phyloP scores from a whole-genome alignment of 2,888 invertebrate species.

The Apodemia hepburni region DNA sequence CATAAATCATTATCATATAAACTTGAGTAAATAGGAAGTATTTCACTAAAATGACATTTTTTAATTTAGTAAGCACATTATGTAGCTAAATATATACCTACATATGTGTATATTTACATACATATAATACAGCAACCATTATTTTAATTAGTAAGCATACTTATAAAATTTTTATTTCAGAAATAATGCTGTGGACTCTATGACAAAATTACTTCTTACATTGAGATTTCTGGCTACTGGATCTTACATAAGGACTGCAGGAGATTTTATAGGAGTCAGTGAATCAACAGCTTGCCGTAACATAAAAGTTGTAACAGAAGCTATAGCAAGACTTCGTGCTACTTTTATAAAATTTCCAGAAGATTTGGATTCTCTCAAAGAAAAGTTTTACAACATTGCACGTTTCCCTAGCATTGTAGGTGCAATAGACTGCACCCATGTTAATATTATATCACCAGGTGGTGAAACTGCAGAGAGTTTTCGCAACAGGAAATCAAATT shows the following conservation, averaged over 20 bases:
- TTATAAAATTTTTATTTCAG: slow-evolving; percentile 19
- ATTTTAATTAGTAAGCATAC: neutral
- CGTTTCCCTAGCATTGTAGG: slow-evolving; percentile 15
- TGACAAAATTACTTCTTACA: slow-evolving; percentile 18
- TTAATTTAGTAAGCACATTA: neutral
- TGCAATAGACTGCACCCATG: slow-evolving; percentile 18
- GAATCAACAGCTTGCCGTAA: slow-evolving; percentile 21
- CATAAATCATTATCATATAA: no score
- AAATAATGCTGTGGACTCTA: slow-evolving; percentile 19
- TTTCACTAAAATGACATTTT: no score
- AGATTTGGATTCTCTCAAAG: slow-evolving; percentile 1
- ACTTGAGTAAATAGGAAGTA: no score
- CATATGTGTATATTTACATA: neutral
- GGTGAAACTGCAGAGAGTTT: no score
- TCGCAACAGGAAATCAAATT: no score
- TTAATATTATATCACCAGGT: neutral
- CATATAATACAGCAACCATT: neutral
- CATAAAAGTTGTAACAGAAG: slow-evolving; percentile 20
- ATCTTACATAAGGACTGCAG: neutral
- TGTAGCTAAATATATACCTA: neutral
- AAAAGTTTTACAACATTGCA: slow-evolving; percentile 6
- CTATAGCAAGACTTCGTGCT: slow-evolving; percentile 20
- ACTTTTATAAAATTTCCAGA: slow-evolving; percentile 8
- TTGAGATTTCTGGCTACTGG: no score
- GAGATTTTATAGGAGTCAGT: slow-evolving; percentile 24